Conservation (phyloP, 2,888 invertebrate genomes). For the Tanaodytes sp. region DNA sequence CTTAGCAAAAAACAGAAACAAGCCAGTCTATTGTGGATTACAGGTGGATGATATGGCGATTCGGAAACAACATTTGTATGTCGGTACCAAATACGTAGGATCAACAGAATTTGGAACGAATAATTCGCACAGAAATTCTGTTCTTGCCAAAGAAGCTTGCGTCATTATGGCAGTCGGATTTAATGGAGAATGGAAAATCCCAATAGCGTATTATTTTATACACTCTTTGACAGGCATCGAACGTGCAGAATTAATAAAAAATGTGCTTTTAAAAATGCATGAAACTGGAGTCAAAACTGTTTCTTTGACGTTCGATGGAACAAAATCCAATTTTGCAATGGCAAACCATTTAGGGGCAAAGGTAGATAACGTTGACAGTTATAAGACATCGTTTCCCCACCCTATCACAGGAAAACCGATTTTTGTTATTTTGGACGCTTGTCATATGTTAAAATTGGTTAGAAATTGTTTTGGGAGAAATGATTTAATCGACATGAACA, state of each 20-base stretch:
- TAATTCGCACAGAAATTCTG: neutral
- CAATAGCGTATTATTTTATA: constrained; percentile 38
- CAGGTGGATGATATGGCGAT: constrained; percentile 39
- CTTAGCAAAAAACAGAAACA: constrained; percentile 7
- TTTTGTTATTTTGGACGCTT: constrained; percentile 36
- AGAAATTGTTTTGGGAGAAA: constrained; percentile 29
- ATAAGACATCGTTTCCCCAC: neutral
- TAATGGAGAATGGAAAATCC: constrained; percentile 39
- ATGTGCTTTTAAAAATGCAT: constrained; percentile 15
- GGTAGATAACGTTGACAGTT: neutral
- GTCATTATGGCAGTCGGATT: constrained; percentile 27
- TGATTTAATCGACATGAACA: neutral
- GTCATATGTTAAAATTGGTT: constrained; percentile 47
- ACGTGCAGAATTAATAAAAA: constrained; percentile 12
- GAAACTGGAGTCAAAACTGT: constrained; percentile 3
- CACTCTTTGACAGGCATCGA: constrained; percentile 23
- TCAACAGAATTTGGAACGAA: neutral
- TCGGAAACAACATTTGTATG: constrained; percentile 5
- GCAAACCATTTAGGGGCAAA: neutral
- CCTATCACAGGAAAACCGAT: constrained; percentile 3
- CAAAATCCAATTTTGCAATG: constrained; percentile 2
- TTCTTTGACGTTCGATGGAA: constrained; percentile 20
- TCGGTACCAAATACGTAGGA: neutral
- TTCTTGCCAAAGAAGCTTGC: constrained; percentile 42
- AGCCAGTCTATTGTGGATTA: constrained; percentile 25